A percentile compares a stretch with the other conserved stretches of the same genome.
These are phyloP conservation scores for Caenorhabditis sinica DNA, from an alignment of 2,888 invertebrate genomes.

Conservation along the genomic window DNA sequence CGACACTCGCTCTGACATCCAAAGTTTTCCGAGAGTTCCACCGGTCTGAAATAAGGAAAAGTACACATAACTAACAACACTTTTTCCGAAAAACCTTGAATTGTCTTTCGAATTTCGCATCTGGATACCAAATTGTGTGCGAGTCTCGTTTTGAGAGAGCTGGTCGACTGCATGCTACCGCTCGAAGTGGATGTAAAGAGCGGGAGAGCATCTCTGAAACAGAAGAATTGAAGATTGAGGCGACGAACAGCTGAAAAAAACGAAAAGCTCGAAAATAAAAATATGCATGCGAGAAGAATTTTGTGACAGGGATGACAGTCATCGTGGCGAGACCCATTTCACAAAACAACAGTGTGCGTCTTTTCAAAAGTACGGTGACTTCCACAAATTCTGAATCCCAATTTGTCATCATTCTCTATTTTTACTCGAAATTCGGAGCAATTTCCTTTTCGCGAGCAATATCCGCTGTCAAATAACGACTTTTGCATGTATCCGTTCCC, in stretches of 20 bases:
- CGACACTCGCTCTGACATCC: constrained; percentile 70
- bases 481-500: neutral
- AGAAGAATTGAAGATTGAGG: too few relatives aligned
- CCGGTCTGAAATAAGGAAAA: constrained; percentile 66
- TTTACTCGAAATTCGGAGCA: neutral
- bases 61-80: too few relatives aligned
- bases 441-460: neutral
- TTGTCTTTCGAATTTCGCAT: constrained; percentile 82
- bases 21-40: constrained; percentile 74
- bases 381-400: neutral
- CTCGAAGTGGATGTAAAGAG: constrained; percentile 49
- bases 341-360: neutral
- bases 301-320: neutral
- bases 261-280: neutral
- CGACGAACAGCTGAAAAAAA: neutral
- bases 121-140: constrained; percentile 82
- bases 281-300: neutral
- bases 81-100: constrained; percentile 74
- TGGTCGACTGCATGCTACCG: constrained; percentile 34
- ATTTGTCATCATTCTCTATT: neutral
- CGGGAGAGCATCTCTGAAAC: constrained; percentile 59
- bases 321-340: constrained; percentile 19
- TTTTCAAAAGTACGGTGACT: constrained; percentile 6
- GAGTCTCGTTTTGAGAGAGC: constrained; percentile 70
- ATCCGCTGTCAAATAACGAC: neutral